Conservation (phyloP, 1,140 invertebrate genomes). For the Chironomus striatipennis region DNA sequence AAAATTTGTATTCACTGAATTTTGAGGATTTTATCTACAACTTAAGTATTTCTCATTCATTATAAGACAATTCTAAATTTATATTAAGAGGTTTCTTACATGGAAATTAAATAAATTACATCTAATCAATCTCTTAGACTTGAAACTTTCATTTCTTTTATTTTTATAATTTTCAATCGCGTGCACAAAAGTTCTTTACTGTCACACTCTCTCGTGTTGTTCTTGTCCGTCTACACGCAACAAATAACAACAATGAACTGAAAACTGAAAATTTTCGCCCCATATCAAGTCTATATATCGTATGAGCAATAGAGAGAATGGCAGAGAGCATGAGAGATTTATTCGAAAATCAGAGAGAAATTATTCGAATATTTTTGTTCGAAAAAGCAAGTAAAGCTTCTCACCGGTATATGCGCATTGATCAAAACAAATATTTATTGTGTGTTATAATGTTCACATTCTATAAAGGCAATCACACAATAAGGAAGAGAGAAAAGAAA, state of each 20-base stretch:
- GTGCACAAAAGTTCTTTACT: background rate
- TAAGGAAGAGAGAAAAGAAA: background rate
- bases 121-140: slow-evolving; percentile 10
- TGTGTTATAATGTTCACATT: background rate
- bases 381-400: background rate
- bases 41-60: background rate
- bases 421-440: background rate
- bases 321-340: background rate
- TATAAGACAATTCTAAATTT: background rate
- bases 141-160: background rate
- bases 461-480: background rate
- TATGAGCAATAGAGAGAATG: background rate
- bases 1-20: background rate
- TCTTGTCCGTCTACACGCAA: background rate
- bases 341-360: background rate
- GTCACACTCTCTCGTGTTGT: background rate
- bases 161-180: background rate
- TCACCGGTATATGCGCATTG: background rate
- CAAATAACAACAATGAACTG: slow-evolving; percentile 9
- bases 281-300: background rate
- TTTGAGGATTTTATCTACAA: background rate
- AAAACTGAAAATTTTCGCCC: slow-evolving; percentile 3
- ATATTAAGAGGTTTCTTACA: no score
- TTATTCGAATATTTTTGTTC: background rate
- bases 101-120: background rate